Conservation (phyloP, 2,797 vertebrate species). For the Argyrosomus regius region DNA sequence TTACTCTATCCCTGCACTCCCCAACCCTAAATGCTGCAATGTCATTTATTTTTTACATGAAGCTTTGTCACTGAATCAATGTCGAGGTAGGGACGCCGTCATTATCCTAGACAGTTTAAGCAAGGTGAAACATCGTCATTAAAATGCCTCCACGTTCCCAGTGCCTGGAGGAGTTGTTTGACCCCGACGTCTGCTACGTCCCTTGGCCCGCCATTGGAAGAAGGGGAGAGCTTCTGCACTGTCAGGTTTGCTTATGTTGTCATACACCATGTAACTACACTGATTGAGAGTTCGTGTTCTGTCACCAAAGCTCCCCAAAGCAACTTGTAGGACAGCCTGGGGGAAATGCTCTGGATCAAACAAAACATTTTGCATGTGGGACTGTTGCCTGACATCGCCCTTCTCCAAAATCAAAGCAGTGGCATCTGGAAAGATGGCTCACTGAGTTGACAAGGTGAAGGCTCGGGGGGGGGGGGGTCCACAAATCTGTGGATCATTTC, state of each 20-base stretch:
- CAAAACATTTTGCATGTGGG: conserved; percentile 63
- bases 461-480: conserved; percentile 25
- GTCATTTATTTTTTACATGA: conserved; percentile 64
- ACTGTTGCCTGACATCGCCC: conserved; percentile 56
- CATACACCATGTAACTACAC: conserved; percentile 57
- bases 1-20: conserved; percentile 74
- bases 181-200: conserved; percentile 22
- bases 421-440: conserved; percentile 70
- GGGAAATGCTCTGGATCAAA: conserved; percentile 63
- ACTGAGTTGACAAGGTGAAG: conserved; percentile 68
- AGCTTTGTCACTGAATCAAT: conserved; percentile 57
- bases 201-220: conserved; percentile 11
- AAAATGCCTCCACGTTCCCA: conserved; percentile 43
- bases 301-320: conserved; percentile 51
- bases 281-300: conserved; percentile 55
- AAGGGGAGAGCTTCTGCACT: conserved; percentile 44
- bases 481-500: conserved; percentile 50
- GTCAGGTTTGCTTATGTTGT: conserved; percentile 67
- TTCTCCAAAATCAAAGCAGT: conserved; percentile 68
- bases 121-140: conserved; percentile 41
- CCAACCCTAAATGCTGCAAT: conserved; percentile 66
- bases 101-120: conserved; percentile 42
- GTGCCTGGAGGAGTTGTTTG: conserved; percentile 31
- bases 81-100: conserved; percentile 71
- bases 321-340: conserved; percentile 54